Conservation (phyloP, 2,113 vertebrate species). For the Ancistrus triradiatus region DNA sequence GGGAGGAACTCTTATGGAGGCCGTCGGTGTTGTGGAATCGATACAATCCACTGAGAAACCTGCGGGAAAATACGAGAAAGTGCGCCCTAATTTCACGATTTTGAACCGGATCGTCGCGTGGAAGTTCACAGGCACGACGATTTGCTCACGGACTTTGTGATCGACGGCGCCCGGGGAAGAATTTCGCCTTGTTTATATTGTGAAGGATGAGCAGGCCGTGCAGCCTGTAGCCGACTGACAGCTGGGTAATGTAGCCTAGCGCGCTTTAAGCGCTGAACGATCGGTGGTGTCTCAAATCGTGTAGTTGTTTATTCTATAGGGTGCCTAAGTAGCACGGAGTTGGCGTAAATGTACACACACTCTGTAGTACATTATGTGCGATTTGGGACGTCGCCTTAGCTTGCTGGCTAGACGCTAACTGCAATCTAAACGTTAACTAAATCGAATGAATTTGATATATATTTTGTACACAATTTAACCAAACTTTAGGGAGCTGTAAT, state of each 20-base stretch:
- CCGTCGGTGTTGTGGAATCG: conserved; percentile 56
- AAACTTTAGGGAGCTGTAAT: too few relatives aligned
- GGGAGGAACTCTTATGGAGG: conserved; percentile 66
- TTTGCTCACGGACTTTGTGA: not conserved
- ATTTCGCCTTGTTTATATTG: conserved; percentile 64
- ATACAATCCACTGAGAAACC: conserved; percentile 64
- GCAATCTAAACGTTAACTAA: not conserved
- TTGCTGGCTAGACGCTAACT: not conserved
- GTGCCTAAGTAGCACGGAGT: not conserved
- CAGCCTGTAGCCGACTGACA: conserved; percentile 1
- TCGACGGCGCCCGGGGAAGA: not conserved
- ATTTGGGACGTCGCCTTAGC: not conserved
- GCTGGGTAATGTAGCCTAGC: conserved; percentile 21
- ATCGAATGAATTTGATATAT: not conserved
- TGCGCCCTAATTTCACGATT: not conserved
- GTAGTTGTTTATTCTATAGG: not conserved
- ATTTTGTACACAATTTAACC: too few relatives aligned
- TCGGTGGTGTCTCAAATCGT: not conserved
- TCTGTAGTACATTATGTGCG: not conserved
- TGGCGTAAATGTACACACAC: not conserved
- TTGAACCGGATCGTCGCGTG: not conserved
- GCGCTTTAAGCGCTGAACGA: not conserved
- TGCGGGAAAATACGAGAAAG: conserved; percentile 31
- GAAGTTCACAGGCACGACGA: not conserved
- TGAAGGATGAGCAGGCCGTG: conserved; percentile 20